A percentile compares a stretch with the other conserved stretches of the same genome.
Conservation (phyloP, 2,888 invertebrate species). For the Argyresthia goedartella region DNA sequence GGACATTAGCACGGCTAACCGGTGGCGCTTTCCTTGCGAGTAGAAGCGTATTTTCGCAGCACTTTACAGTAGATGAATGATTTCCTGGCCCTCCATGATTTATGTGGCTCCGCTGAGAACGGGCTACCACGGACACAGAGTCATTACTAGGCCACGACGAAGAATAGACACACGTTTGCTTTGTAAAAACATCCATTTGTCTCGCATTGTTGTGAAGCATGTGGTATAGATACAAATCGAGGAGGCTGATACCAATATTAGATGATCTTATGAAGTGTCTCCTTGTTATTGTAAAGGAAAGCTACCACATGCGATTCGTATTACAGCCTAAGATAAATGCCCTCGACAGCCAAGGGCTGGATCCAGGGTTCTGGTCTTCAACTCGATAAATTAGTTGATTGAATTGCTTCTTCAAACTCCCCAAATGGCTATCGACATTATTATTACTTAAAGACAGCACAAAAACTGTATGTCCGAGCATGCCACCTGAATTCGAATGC, state of each 20-base stretch:
- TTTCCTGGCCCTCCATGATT: constrained; percentile 65
- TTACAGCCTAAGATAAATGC: too few relatives aligned
- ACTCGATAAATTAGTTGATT: too few relatives aligned
- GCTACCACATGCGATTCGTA: too few relatives aligned
- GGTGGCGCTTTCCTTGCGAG: constrained; percentile 25
- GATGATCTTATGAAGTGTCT: too few relatives aligned
- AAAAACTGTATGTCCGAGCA: too few relatives aligned
- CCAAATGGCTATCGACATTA: too few relatives aligned
- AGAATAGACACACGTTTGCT: constrained; percentile 58
- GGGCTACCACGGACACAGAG: constrained; percentile 39
- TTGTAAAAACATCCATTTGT: constrained; percentile 17
- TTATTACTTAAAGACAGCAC: too few relatives aligned
- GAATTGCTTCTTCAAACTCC: too few relatives aligned
- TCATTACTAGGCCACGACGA: constrained; percentile 39
- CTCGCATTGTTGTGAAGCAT: neutral
- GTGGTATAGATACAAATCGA: neutral
- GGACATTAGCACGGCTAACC: constrained; percentile 39
- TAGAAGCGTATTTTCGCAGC: constrained; percentile 68
- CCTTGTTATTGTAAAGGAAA: too few relatives aligned
- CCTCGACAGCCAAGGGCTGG: too few relatives aligned
- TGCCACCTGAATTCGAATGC: constrained; percentile 8
- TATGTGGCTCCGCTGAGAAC: constrained; percentile 39
- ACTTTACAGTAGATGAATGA: constrained; percentile 68
- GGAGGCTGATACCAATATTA: neutral
- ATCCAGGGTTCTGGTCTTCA: too few relatives aligned